Conservation (phyloP, 2,888 invertebrate species). For the Charanyca ferruginea region DNA sequence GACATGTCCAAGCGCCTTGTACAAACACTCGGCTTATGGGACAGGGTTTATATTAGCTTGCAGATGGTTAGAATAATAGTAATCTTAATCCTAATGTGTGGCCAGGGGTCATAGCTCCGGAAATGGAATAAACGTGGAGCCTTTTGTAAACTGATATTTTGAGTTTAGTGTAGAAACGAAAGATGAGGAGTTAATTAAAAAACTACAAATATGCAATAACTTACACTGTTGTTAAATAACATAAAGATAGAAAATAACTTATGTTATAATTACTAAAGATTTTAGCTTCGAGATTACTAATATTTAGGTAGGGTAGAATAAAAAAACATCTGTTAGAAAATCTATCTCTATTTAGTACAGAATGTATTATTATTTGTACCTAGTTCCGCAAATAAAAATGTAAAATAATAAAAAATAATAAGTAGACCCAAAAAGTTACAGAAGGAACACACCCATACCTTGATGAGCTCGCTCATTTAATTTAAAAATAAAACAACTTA, state of each 20-base stretch:
- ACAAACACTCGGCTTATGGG: slow-evolving; percentile 35
- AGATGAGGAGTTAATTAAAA: neutral
- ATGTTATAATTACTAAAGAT: too few species aligned
- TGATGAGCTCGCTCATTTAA: slow-evolving; percentile 46
- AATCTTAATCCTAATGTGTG: slow-evolving; percentile 31
- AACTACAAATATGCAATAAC: neutral
- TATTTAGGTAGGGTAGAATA: too few species aligned
- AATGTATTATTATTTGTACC: too few species aligned
- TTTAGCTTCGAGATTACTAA: too few species aligned
- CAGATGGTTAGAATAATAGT: slow-evolving; percentile 21
- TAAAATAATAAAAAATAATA: neutral
- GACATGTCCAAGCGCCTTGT: slow-evolving; percentile 26
- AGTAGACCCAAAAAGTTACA: slow-evolving; percentile 17
- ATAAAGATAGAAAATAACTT: too few species aligned
- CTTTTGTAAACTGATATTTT: neutral
- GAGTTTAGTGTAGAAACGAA: neutral
- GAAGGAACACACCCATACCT: slow-evolving; percentile 34
- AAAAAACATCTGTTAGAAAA: too few species aligned
- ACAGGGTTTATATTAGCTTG: slow-evolving; percentile 19
- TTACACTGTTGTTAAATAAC: too few species aligned
- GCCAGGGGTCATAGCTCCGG: slow-evolving; percentile 21
- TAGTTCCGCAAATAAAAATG: neutral
- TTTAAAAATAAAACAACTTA: slow-evolving; percentile 50
- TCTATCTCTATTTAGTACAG: too few species aligned
- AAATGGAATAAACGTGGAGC: neutral